Evolutionary conservation across 2,888 invertebrate species (phyloP).

Genomic region (Pandemis heparana): DNA sequence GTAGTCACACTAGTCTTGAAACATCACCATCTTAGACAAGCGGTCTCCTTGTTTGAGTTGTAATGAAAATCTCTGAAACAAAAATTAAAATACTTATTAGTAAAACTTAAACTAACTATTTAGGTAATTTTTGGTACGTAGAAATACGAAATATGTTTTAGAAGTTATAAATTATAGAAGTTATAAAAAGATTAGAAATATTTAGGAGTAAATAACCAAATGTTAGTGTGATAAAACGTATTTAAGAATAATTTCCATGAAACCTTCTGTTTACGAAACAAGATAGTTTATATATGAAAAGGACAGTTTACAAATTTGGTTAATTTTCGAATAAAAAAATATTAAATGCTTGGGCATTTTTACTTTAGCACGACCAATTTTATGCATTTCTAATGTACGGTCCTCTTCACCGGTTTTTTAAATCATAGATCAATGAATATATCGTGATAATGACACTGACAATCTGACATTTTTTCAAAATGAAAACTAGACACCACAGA

Average conservation of each 20-base stretch:
- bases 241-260: slow-evolving; percentile 25
- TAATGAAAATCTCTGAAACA: slow-evolving; percentile 82
- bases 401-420: slow-evolving; percentile 49
- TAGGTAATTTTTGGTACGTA: not conserved
- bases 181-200: not conserved
- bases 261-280: slow-evolving; percentile 15
- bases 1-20: slow-evolving; percentile 50
- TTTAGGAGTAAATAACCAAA: slow-evolving; percentile 13
- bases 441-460: not conserved
- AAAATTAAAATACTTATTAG: slow-evolving; percentile 47
- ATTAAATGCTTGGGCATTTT: slow-evolving; percentile 68
- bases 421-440: not conserved
- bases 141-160: not conserved
- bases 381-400: slow-evolving; percentile 55
- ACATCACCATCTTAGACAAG: slow-evolving; percentile 74
- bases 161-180: not conserved
- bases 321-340: slow-evolving; percentile 28
- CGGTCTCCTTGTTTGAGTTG: slow-evolving; percentile 78
- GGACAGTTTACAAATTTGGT: slow-evolving; percentile 47
- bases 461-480: slow-evolving; percentile 2
- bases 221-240: slow-evolving; percentile 31
- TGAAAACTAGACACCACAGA: not conserved
- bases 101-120: not conserved
- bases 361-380: slow-evolving; percentile 64
- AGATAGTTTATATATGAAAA: slow-evolving; percentile 44